Evolutionary conservation across 2,797 vertebrate genomes (phyloP), one percentile per base, ranked within the genome.

Genomic region (Sebastes steindachneri): DNA sequence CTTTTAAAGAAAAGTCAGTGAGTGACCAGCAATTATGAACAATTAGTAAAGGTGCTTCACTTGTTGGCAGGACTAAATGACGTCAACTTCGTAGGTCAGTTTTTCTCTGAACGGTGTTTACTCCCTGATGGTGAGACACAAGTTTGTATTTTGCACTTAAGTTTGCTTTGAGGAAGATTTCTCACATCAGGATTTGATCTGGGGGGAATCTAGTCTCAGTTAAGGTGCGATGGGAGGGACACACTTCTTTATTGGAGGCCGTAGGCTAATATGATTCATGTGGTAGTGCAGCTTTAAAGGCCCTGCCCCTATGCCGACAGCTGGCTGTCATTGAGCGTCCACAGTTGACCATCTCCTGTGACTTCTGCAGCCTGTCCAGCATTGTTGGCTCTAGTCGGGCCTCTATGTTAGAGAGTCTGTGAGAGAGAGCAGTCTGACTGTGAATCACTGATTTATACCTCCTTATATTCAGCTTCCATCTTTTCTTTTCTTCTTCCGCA

Each of bases 341-440:
- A 51, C 19, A 51, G 19, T n/a, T 51, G 48, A 51, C 48, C 48
- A 51, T 51, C 19, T 51, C 48, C 19, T 51, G 45, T 51, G 17
- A 51, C 45, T 51, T 51, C 19, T n/a, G 48, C 48, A 0, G 48
- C 19, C 15, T 15, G 19, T 51, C 48, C 17, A n/a, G 48, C 48
- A n/a, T 51, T n/a, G 48, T 45, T 45, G 15, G 41, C 0, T 45
- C 3, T 45, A 45, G 41, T 48, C 7, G 45, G 45, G 7, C 45
- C 17, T 48, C 45, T 0, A 0, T 0, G 3, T 48, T 48, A 48
- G 41, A 45, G 41, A 45, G 45, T 48, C 41, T 48, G 0, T 19
- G 45, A 19, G 17, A 48, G 41, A 48, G 45, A 48, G 45, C 45
- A 48, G 45, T 51, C 48, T 51, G 4, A 37, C 35, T 37, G 45